Percentiles rank a stretch among this genome's conserved stretches.
Evolutionary conservation across 2,113 vertebrate genomes (phyloP).

Genomic region (Anolis carolinensis): DNA sequence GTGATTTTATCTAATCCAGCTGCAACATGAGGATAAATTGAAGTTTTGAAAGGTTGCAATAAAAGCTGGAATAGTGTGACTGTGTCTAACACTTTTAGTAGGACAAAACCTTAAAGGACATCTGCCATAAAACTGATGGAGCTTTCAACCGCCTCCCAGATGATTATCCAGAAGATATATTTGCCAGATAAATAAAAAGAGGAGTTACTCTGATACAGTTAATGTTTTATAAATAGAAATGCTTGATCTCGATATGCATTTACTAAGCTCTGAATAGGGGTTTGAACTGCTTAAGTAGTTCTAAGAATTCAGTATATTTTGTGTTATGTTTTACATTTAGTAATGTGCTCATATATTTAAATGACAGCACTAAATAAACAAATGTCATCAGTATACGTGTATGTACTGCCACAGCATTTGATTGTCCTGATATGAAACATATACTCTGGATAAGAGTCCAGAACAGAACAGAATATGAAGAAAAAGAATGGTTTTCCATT

Average conservation of each 20-base stretch:
- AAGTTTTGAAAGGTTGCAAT: conserved; percentile 61
- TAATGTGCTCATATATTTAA: neutral
- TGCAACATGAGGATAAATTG: conserved; percentile 53
- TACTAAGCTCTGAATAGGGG: neutral
- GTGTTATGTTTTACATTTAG: neutral
- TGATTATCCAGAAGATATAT: neutral
- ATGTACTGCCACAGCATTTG: neutral
- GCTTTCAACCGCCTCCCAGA: conserved; percentile 10
- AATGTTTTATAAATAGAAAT: neutral
- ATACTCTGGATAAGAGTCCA: no score
- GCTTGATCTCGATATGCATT: conserved; percentile 23
- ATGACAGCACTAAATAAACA: neutral
- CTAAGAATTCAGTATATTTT: neutral
- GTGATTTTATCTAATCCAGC: conserved; percentile 71
- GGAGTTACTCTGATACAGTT: neutral
- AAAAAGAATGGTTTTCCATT: no score
- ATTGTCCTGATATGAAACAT: no score
- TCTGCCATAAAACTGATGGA: conserved; percentile 29
- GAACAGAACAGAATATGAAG: no score
- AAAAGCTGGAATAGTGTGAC: conserved; percentile 50
- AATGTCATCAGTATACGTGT: neutral
- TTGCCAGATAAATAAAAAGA: neutral
- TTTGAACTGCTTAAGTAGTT: neutral
- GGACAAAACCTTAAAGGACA: conserved; percentile 70
- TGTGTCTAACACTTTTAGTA: conserved; percentile 65